Base-by-base conservation (phyloP, 2,888 invertebrate genomes). In the Limnephilus auricula region DNA sequence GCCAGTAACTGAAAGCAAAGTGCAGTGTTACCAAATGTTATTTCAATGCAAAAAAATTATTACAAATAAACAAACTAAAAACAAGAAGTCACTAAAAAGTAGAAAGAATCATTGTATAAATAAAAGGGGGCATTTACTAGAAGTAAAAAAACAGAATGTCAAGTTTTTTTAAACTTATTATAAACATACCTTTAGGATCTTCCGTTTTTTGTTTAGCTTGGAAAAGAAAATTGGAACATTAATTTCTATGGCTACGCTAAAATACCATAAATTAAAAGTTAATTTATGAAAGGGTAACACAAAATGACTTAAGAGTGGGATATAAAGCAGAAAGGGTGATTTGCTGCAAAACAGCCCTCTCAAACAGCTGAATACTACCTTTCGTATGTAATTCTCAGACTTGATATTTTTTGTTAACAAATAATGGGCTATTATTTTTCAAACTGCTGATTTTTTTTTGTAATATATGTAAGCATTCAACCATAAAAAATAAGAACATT, bases 1-100 rank as follows among this genome's bases (percentile, higher is more conserved):
- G 93, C 95, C 95, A 92, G 95, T 95, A 0, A 96, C 95, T 93
- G 50, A 5, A 86, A 86, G 31, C 31, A n/a, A 45, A 85, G 15
- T n/a, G 25, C 65, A 65, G 25, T 9, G 65, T 65, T 65, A 65
- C 50, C 18, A 18, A 65, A 65, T 65, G 18, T 65, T 65, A 65
- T 65, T 25, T 65, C 65, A 25, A 65, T 4, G 5, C 6, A 65
- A 25, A 82, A 82, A 79, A 80, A 2, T 31, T 31, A 30, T 32
- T n/a, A 30, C 30, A 30, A 32, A 32, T 82, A 13, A 80, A 30
- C 31, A 82, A 18, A 82, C 32, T 31, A 82, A 32, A 31, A 9
- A 82, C 25, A 32, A 18, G 9, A 50, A 80, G 13, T 34, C 32
- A 32, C 32, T 18, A 31, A 31, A 82, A 25, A 82, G 31, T 34